A percentile compares a stretch with the other conserved stretches of the same genome.
Evolutionary conservation across 2,888 invertebrate species (phyloP).

Genomic region (Neocrepidodera transversa): DNA sequence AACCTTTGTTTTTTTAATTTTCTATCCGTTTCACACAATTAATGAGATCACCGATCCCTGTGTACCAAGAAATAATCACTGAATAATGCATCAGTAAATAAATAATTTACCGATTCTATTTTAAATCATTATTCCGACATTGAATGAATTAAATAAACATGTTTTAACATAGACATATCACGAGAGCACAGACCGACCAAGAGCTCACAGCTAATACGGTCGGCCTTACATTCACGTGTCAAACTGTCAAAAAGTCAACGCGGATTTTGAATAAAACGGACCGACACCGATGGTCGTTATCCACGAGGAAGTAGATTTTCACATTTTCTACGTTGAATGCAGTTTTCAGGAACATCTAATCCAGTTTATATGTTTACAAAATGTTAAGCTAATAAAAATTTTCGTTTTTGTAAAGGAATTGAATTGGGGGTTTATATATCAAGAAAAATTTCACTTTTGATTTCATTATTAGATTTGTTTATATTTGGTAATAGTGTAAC

Average conservation of each 20-base stretch:
- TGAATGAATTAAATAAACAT: slow-evolving; percentile 14
- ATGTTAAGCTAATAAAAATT: no score
- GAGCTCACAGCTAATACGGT: background rate
- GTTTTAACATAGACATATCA: slow-evolving; percentile 18
- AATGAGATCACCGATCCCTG: no score
- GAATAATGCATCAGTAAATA: background rate
- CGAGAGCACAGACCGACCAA: background rate
- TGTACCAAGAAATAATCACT: background rate
- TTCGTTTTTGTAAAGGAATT: no score
- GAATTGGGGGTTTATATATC: no score
- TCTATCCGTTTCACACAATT: no score
- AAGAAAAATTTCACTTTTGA: no score
- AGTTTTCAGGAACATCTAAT: slow-evolving; percentile 1
- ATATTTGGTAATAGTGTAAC: no score
- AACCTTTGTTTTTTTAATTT: no score
- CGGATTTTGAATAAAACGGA: slow-evolving; percentile 10
- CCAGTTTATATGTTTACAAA: background rate
- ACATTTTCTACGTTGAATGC: background rate
- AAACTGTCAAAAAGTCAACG: slow-evolving; percentile 8
- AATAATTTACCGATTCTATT: slow-evolving; percentile 1
- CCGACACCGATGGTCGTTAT: slow-evolving; percentile 2
- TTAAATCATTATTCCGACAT: slow-evolving; percentile 12
- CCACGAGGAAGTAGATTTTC: background rate
- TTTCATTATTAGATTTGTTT: no score
- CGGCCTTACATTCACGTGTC: slow-evolving; percentile 15